Evolutionary conservation across 2,113 vertebrate genomes (phyloP).

Genomic region (Mohoua ochrocephala): DNA sequence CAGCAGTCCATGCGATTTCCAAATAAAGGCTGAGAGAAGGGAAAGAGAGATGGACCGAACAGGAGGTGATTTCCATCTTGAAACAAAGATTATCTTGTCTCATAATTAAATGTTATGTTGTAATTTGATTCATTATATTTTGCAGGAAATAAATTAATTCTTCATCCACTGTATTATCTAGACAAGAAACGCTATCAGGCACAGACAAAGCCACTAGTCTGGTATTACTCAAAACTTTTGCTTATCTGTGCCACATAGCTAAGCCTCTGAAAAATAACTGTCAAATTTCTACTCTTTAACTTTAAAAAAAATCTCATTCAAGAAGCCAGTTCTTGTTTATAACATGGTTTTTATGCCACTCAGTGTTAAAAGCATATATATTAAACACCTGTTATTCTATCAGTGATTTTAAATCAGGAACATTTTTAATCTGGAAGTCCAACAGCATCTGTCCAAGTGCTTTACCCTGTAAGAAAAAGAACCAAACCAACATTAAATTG

Average conservation of each 20-base stretch:
- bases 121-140: slow-evolving; percentile 21
- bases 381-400: slow-evolving; percentile 67
- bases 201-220: slow-evolving; percentile 20
- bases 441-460: slow-evolving; percentile 87
- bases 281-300: neutral
- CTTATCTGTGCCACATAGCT: neutral
- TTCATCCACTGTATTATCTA: slow-evolving; percentile 1
- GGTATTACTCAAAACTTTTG: slow-evolving; percentile 12
- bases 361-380: neutral
- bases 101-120: neutral
- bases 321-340: slow-evolving; percentile 27
- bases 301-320: neutral
- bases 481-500: neutral
- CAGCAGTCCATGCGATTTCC: neutral
- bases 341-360: neutral
- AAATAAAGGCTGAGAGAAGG: neutral
- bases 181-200: neutral
- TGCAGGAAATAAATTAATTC: slow-evolving; percentile 52
- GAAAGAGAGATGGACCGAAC: neutral
- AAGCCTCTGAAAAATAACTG: neutral
- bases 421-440: slow-evolving; percentile 79
- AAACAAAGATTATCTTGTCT: neutral
- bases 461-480: slow-evolving; percentile 77
- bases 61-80: neutral
- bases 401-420: slow-evolving; percentile 84